Conservation (phyloP, 2,113 vertebrate genomes). For the Donacobius atricapilla region DNA sequence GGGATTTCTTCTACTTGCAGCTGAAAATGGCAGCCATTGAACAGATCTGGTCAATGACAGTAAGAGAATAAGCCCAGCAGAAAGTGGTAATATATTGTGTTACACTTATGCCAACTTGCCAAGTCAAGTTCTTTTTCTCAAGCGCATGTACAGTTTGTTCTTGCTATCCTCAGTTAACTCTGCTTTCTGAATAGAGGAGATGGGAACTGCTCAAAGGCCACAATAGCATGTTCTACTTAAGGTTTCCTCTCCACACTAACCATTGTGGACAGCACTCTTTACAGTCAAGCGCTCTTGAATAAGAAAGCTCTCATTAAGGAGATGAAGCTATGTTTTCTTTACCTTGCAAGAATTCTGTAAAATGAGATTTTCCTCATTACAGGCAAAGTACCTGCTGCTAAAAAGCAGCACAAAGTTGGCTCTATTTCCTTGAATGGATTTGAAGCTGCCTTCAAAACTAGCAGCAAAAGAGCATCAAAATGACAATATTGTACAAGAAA, state of each 20-base stretch:
- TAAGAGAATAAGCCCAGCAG: conserved; percentile 66
- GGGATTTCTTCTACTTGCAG: conserved; percentile 48
- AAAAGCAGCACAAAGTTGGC: conserved; percentile 41
- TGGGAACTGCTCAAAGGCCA: conserved; percentile 68
- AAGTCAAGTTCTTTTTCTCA: conserved; percentile 70
- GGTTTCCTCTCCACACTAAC: conserved; percentile 63
- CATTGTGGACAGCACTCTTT: conserved; percentile 63
- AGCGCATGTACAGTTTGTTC: conserved; percentile 65
- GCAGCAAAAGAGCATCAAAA: conserved; percentile 68
- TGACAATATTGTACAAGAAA: conserved; percentile 63
- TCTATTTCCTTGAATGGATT: background rate
- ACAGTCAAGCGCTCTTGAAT: conserved; percentile 63
- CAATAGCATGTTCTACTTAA: conserved; percentile 69
- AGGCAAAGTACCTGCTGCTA: conserved; percentile 46
- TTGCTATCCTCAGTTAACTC: conserved; percentile 64
- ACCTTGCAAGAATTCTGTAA: conserved; percentile 41
- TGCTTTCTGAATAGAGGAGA: conserved; percentile 68
- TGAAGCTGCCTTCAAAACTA: conserved; percentile 54
- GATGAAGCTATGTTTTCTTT: conserved; percentile 44
- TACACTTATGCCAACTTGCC: conserved; percentile 67
- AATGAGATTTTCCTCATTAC: conserved; percentile 59
- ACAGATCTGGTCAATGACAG: conserved; percentile 68
- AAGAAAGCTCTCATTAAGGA: conserved; percentile 51
- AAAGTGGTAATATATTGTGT: conserved; percentile 72
- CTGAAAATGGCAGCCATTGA: conserved; percentile 61